A percentile compares a stretch with the other conserved stretches of the same genome.
Evolutionary conservation across 2,113 vertebrate species (phyloP).

Genomic region (Macrotus californicus): DNA sequence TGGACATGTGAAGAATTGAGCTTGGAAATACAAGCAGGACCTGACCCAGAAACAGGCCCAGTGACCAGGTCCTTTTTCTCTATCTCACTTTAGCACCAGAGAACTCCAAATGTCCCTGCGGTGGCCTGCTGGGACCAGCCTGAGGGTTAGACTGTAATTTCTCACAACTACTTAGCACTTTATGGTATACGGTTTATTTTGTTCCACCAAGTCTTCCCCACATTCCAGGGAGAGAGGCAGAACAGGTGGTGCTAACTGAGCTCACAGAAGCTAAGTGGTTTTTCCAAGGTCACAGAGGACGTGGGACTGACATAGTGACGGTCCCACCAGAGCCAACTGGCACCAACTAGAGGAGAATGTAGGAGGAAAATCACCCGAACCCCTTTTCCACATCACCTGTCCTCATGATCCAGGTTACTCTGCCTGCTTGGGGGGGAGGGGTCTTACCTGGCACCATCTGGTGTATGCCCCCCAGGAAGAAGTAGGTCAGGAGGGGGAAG

Average conservation of each 20-base stretch:
- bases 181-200: neutral
- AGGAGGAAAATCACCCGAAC: neutral
- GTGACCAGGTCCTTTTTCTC: neutral
- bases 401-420: neutral
- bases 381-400: neutral
- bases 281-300: neutral
- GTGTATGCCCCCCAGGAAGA: conserved; percentile 90
- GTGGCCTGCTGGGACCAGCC: neutral
- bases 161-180: neutral
- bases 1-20: neutral
- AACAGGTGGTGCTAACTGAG: neutral
- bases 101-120: neutral
- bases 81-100: neutral
- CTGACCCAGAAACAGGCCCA: neutral
- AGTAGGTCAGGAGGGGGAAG: conserved; percentile 89
- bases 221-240: neutral
- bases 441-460: conserved; percentile 94
- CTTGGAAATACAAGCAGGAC: neutral
- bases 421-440: neutral
- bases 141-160: neutral
- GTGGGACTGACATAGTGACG: fast-evolving
- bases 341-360: neutral
- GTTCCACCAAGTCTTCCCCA: neutral
- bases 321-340: neutral
- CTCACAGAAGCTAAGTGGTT: neutral